Percentiles rank a stretch among this genome's conserved stretches.
Evolutionary conservation across 2,113 vertebrate genomes (phyloP).

Genomic region (Apodemus sylvaticus): DNA sequence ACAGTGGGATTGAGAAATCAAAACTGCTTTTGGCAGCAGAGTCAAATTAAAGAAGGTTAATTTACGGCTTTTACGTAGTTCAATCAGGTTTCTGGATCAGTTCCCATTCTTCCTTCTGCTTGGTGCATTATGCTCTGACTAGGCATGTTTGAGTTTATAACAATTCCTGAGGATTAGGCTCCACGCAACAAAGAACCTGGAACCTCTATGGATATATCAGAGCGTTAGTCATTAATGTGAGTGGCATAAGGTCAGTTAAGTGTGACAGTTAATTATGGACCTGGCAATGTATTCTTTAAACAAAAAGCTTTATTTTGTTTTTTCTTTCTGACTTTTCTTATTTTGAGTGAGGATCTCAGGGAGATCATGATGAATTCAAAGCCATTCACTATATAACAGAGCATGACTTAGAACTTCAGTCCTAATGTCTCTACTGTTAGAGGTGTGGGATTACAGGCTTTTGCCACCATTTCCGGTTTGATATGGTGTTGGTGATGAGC

Average conservation of each 20-base stretch:
- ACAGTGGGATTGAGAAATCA: background rate
- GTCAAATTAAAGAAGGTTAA: conserved; percentile 56
- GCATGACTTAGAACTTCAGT: background rate
- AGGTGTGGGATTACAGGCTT: background rate
- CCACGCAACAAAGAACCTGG: conserved; percentile 59
- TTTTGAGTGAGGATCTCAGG: background rate
- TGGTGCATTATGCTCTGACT: conserved; percentile 24
- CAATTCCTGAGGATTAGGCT: conserved; percentile 75
- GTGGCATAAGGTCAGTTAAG: background rate
- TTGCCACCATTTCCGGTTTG: background rate
- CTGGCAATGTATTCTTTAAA: background rate
- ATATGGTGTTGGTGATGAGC: background rate
- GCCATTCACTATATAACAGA: background rate
- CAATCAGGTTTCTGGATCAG: conserved; percentile 77
- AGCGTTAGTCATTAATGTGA: background rate
- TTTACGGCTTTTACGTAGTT: conserved; percentile 77
- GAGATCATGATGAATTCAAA: background rate
- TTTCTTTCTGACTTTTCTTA: background rate
- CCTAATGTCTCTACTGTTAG: background rate
- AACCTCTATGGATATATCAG: background rate
- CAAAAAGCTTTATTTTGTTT: background rate
- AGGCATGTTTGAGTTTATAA: conserved; percentile 66
- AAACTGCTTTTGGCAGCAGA: background rate
- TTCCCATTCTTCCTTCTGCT: background rate
- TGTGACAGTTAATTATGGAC: background rate